These are phyloP conservation scores for Lanistes nyassanus DNA, from an alignment of 1,140 invertebrate genomes.

Conservation along the genomic window DNA sequence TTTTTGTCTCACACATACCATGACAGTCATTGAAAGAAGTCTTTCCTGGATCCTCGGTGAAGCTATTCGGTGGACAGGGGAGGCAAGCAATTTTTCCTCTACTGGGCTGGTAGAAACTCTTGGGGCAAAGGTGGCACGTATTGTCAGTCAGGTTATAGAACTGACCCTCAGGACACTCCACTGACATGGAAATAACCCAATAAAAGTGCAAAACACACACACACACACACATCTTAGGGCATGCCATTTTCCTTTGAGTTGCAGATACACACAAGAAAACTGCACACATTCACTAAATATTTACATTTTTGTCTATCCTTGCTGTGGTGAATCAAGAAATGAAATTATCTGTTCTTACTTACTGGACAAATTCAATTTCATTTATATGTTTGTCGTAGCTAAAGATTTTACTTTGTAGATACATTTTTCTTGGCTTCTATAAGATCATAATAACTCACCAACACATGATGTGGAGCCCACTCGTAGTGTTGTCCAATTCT, in stretches of 20 bases:
- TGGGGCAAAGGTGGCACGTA: neutral
- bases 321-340: too few relatives aligned
- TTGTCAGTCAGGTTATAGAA: neutral
- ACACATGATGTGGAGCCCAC: neutral
- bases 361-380: too few relatives aligned
- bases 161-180: neutral
- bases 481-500: neutral
- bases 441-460: neutral
- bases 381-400: too few relatives aligned
- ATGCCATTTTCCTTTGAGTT: too few relatives aligned
- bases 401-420: too few relatives aligned
- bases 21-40: neutral
- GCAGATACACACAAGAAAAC: too few relatives aligned
- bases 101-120: constrained; percentile 10
- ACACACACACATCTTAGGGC: constrained; percentile 15
- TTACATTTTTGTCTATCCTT: too few relatives aligned
- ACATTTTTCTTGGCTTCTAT: neutral
- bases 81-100: neutral
- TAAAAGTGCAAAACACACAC: neutral
- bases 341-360: too few relatives aligned
- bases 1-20: neutral
- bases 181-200: neutral
- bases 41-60: neutral
- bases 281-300: too few relatives aligned
- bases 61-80: neutral